These are phyloP conservation scores for Phalera bucephala DNA, from an alignment of 2,888 invertebrate species.

Conservation along the genomic window DNA sequence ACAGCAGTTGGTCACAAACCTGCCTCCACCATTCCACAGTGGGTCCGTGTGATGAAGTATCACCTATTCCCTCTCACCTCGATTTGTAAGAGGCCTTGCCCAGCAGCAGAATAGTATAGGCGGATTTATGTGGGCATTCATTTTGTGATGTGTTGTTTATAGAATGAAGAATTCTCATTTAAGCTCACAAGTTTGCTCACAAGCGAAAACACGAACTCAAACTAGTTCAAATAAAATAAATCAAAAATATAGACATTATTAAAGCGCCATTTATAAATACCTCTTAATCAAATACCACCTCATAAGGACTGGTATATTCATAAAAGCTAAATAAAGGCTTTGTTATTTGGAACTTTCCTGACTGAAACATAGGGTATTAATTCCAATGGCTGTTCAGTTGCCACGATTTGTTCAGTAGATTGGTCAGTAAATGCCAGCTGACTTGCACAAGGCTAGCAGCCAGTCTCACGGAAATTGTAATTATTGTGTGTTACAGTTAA, in stretches of 20 bases:
- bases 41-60: no score
- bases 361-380: constrained; percentile 13
- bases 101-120: no score
- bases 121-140: no score
- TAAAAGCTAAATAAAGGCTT: neutral
- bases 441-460: constrained; percentile 28
- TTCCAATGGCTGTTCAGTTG: constrained; percentile 15
- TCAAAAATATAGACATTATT: neutral
- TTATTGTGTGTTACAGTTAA: constrained; percentile 13
- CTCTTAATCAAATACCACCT: constrained; percentile 1
- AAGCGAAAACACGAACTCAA: neutral
- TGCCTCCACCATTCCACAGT: no score
- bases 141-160: no score
- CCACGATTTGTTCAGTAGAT: constrained; percentile 15
- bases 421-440: constrained; percentile 30
- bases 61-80: no score
- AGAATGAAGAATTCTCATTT: no score
- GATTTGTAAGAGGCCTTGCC: no score
- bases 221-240: neutral
- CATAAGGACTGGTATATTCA: neutral
- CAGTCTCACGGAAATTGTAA: constrained; percentile 31
- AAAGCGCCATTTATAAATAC: neutral
- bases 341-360: constrained; percentile 11
- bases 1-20: no score
- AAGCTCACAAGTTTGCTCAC: no score